Percentiles rank a stretch among this genome's conserved stretches.
phyloP scores from a whole-genome alignment of 2,888 invertebrate species.

The Deilephila porcellus region DNA sequence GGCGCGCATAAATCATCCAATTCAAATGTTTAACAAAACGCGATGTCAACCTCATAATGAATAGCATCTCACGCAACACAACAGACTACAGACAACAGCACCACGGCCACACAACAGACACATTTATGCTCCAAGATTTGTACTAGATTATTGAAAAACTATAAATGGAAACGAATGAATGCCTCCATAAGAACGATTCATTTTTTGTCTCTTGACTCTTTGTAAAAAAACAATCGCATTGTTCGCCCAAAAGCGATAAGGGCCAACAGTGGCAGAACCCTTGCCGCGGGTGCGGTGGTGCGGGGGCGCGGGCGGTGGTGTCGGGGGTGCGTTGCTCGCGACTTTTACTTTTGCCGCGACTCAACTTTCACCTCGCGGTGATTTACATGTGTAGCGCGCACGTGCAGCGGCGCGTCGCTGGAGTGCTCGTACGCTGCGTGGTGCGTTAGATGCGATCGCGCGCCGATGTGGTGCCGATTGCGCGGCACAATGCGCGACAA shows the following conservation, averaged over 20 bases:
- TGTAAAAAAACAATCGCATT: constrained; percentile 69
- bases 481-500: constrained; percentile 59
- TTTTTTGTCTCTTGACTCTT: constrained; percentile 69
- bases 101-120: constrained; percentile 52
- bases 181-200: constrained; percentile 55
- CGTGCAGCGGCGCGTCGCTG: constrained; percentile 43
- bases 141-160: constrained; percentile 67
- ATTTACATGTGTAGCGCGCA: constrained; percentile 70
- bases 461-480: constrained; percentile 71
- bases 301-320: constrained; percentile 57
- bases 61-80: constrained; percentile 48
- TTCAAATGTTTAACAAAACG: constrained; percentile 57
- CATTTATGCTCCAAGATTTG: constrained; percentile 74
- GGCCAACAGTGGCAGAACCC: constrained; percentile 68
- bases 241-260: constrained; percentile 63
- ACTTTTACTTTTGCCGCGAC: constrained; percentile 77
- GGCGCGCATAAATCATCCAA: constrained; percentile 66
- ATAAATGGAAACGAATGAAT: constrained; percentile 66
- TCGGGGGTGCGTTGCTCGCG: constrained; percentile 66
- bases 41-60: constrained; percentile 69
- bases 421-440: neutral
- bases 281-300: constrained; percentile 50
- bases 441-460: constrained; percentile 47
- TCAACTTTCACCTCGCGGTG: constrained; percentile 82
- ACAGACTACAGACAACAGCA: constrained; percentile 46